Evolutionary conservation across 2,797 vertebrate species (phyloP).

Genomic region (Fratercula arctica): DNA sequence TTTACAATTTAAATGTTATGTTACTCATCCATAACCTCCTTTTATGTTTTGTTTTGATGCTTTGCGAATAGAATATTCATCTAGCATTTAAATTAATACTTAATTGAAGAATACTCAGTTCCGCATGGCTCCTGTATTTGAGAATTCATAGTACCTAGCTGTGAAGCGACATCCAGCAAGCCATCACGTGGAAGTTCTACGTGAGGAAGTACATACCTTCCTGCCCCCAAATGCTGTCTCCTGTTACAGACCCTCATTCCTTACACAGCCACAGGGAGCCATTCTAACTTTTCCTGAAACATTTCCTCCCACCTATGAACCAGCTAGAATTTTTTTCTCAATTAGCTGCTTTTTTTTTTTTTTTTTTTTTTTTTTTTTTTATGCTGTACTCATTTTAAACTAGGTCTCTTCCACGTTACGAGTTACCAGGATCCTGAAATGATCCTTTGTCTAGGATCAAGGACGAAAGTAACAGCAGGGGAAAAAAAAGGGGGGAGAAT

Average conservation of each 20-base stretch:
- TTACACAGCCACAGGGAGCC: not conserved
- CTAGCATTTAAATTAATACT: not conserved
- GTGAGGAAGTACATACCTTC: not conserved
- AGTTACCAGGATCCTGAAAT: not conserved
- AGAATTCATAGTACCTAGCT: not conserved
- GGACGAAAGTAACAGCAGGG: not conserved
- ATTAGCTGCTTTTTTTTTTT: not conserved
- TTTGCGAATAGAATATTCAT: not conserved
- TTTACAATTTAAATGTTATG: conserved; percentile 18
- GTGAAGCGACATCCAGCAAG: not conserved
- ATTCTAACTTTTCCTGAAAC: not conserved
- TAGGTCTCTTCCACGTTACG: not conserved
- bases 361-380: not conserved
- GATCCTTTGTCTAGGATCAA: not conserved
- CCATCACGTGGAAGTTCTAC: not conserved
- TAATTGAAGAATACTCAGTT: not conserved
- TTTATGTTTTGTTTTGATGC: not conserved
- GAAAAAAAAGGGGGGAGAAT: not conserved
- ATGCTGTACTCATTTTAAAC: not conserved
- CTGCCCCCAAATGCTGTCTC: not conserved
- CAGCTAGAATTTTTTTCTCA: not conserved
- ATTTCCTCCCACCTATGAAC: not conserved
- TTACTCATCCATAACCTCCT: not conserved
- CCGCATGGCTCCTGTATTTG: not conserved
- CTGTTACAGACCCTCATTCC: not conserved